Evolutionary conservation across 2,113 vertebrate species (phyloP).

Genomic region (Entosphenus tridentatus): DNA sequence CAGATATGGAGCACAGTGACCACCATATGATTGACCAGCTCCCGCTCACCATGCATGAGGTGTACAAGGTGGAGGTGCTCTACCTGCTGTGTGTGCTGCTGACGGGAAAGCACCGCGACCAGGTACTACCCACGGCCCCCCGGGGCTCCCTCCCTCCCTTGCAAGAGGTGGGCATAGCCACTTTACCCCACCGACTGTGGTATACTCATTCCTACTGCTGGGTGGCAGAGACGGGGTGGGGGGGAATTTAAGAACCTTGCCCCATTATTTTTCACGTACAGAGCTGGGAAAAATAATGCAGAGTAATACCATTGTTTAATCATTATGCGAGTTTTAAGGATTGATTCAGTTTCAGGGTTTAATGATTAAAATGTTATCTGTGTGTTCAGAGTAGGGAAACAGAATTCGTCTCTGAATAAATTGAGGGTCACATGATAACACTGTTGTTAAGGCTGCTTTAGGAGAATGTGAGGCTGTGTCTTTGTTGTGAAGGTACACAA

Average conservation of each 20-base stretch:
- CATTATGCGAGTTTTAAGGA: too few relatives aligned
- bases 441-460: not conserved
- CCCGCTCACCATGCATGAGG: slow-evolving; percentile 99
- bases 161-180: not conserved
- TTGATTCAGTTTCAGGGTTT: too few relatives aligned
- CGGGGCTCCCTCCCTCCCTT: not conserved
- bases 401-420: too few relatives aligned
- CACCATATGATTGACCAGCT: slow-evolving; percentile 25
- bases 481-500: slow-evolving; percentile 49
- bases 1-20: too few relatives aligned
- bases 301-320: too few relatives aligned
- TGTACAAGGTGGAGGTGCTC: slow-evolving; percentile 90
- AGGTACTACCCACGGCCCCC: slow-evolving; percentile 27
- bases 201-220: too few relatives aligned
- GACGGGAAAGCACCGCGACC: slow-evolving; percentile 88
- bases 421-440: not conserved
- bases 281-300: too few relatives aligned
- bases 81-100: slow-evolving; percentile 88
- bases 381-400: too few relatives aligned
- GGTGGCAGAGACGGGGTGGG: too few relatives aligned
- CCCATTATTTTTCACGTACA: too few relatives aligned
- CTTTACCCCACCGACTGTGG: not conserved
- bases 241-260: too few relatives aligned
- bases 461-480: slow-evolving; percentile 7
- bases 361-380: too few relatives aligned